Conservation (phyloP, 2,113 vertebrate genomes). For the Athene cunicularia region DNA sequence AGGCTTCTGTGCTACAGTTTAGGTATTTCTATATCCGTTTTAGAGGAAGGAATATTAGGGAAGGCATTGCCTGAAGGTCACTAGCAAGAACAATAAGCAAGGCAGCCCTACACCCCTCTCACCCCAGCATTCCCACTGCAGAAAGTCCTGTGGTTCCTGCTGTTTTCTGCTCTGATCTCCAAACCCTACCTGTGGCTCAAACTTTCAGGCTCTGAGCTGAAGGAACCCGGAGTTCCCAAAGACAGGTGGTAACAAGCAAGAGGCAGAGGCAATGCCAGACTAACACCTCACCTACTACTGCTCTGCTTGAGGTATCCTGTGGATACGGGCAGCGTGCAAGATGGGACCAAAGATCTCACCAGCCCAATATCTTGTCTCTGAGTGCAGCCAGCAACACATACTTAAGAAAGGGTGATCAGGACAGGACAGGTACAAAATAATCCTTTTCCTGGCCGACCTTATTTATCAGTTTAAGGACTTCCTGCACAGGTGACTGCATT, state of each 20-base stretch:
- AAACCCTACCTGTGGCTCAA: neutral
- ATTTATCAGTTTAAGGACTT: neutral
- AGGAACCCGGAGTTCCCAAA: neutral
- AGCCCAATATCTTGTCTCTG: neutral
- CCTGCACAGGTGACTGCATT: neutral
- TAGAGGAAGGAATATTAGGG: neutral
- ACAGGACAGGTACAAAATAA: neutral
- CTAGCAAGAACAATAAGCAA: neutral
- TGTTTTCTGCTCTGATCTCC: neutral
- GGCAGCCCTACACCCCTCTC: neutral
- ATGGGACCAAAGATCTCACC: neutral
- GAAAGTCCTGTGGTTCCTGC: neutral
- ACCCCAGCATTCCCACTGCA: neutral
- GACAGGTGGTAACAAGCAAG: neutral
- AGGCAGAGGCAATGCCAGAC: neutral
- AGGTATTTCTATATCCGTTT: neutral
- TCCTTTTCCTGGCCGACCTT: neutral
- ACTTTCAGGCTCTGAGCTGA: neutral
- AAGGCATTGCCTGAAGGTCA: neutral
- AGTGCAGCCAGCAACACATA: neutral
- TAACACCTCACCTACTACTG: neutral
- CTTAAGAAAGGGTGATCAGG: neutral
- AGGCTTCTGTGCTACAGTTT: neutral
- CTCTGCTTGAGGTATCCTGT: neutral
- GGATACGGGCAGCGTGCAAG: rapidly evolving